A percentile compares a stretch with the other conserved stretches of the same genome.
Evolutionary conservation across 1,140 invertebrate species (phyloP).

Genomic region (Hylaeus volcanicus): DNA sequence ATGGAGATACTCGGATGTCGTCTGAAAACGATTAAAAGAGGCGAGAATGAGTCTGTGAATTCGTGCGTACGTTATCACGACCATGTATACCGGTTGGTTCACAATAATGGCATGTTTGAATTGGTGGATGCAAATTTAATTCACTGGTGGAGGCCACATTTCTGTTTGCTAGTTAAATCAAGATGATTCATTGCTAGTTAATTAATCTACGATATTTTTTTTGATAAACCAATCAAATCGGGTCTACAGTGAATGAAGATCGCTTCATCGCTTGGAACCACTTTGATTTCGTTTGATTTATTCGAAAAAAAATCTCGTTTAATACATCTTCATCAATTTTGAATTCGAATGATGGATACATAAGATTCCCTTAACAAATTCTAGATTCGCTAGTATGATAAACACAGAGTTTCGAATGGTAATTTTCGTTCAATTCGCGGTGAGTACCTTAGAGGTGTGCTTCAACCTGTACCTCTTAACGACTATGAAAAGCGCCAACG

Average conservation of each 20-base stretch:
- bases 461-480: constrained; percentile 50
- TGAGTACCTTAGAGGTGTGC: constrained; percentile 49
- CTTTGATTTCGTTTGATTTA: too few relatives aligned
- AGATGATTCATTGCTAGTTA: too few relatives aligned
- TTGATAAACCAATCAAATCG: too few relatives aligned
- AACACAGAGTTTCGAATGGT: constrained; percentile 49
- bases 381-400: constrained; percentile 38
- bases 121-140: too few relatives aligned
- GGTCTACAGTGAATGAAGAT: too few relatives aligned
- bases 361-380: not conserved
- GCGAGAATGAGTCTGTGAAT: not conserved
- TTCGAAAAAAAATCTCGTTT: too few relatives aligned
- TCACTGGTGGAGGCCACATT: too few relatives aligned
- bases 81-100: constrained; percentile 40
- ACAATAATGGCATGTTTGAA: not conserved
- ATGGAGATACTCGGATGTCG: constrained; percentile 55
- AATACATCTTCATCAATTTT: too few relatives aligned
- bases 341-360: not conserved
- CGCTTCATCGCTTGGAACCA: too few relatives aligned
- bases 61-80: constrained; percentile 32
- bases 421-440: constrained; percentile 54
- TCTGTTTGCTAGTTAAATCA: too few relatives aligned
- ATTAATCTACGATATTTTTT: too few relatives aligned
- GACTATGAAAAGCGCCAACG: constrained; percentile 74
- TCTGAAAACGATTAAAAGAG: constrained; percentile 24